A percentile compares a stretch with the other conserved stretches of the same genome.
Evolutionary conservation across 2,113 vertebrate species (phyloP).

Genomic region (Pedionomus torquatus): DNA sequence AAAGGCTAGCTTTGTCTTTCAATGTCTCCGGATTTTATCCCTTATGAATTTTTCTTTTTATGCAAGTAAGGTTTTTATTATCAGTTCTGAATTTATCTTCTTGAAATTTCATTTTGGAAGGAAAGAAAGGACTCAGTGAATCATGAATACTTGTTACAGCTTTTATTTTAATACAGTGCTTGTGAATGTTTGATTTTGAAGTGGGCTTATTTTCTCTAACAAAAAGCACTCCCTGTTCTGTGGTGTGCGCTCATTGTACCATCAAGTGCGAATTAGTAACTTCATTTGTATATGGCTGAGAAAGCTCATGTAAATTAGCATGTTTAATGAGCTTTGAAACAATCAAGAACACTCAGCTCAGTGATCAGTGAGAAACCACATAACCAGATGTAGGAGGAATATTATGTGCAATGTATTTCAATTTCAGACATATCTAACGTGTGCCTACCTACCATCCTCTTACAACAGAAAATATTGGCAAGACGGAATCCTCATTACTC

Average conservation of each 20-base stretch:
- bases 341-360: background rate
- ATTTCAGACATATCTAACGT: background rate
- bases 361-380: background rate
- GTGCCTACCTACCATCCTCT: background rate
- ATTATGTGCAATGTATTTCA: background rate
- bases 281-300: slow-evolving; percentile 16
- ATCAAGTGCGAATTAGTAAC: background rate
- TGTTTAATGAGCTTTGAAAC: slow-evolving; percentile 28
- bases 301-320: background rate
- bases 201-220: background rate
- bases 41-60: background rate
- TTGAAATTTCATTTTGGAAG: slow-evolving; percentile 11
- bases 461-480: background rate
- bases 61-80: background rate
- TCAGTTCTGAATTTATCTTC: background rate
- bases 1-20: background rate
- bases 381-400: background rate
- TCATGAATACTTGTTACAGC: background rate
- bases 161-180: background rate
- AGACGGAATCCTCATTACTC: background rate
- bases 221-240: background rate
- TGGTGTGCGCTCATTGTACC: background rate
- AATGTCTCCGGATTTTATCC: background rate
- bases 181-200: slow-evolving; percentile 11
- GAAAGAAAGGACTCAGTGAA: slow-evolving; percentile 9